phyloP scores from a whole-genome alignment of 2,888 invertebrate genomes.

The Notodonta ziczac region DNA sequence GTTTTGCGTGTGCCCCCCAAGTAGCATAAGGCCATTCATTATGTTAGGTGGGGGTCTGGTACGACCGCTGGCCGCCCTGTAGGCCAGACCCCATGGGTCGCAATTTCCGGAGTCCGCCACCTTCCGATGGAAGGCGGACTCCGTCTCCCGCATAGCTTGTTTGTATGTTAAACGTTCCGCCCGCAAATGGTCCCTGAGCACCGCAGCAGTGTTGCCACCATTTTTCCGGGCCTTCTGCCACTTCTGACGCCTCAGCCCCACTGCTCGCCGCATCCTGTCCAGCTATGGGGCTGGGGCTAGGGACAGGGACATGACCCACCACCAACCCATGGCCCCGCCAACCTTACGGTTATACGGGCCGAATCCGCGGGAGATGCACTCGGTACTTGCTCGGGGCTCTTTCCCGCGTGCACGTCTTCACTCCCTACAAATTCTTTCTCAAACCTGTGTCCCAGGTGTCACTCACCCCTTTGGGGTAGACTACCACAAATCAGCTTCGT shows the following conservation, averaged over 20 bases:
- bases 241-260: neutral
- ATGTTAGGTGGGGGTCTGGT: neutral
- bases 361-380: no score
- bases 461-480: no score
- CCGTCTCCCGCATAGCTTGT: constrained; percentile 11
- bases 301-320: no score
- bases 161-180: constrained; percentile 1
- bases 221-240: neutral
- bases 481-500: no score
- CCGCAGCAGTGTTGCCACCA: neutral
- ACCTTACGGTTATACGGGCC: no score
- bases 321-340: no score
- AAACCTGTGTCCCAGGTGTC: no score
- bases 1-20: neutral
- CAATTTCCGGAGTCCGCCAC: neutral
- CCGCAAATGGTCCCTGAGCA: neutral
- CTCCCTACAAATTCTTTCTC: no score
- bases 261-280: neutral
- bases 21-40: neutral
- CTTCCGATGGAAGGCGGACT: constrained; percentile 5
- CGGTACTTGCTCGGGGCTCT: no score
- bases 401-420: no score
- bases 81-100: neutral
- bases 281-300: no score
- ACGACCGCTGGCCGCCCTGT: neutral